Conservation (phyloP, 2,888 invertebrate genomes). For the Lamproptera curius region DNA sequence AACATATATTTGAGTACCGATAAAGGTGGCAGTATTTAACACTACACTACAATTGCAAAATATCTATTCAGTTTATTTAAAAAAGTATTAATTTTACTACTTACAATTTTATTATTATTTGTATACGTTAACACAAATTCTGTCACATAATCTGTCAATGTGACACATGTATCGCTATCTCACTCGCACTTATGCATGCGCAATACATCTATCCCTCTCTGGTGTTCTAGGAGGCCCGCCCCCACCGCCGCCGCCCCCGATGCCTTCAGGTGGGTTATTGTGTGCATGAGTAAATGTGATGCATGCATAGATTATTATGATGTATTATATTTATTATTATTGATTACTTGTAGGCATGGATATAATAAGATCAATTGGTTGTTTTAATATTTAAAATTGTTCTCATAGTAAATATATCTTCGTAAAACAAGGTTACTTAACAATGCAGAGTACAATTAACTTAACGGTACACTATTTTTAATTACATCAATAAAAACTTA, state of each 20-base stretch:
- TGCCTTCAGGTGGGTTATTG: slow-evolving; percentile 32
- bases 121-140: slow-evolving; percentile 10
- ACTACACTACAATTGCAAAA: neutral
- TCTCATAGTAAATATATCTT: too few species aligned
- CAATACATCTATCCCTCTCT: slow-evolving; percentile 18
- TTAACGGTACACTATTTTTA: too few species aligned
- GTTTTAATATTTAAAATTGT: too few species aligned
- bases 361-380: neutral
- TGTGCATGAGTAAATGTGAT: neutral
- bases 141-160: slow-evolving; percentile 5
- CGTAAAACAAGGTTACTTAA: neutral
- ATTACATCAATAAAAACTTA: neutral
- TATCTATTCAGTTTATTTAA: neutral
- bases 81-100: neutral
- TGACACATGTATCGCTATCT: slow-evolving; percentile 7
- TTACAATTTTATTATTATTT: neutral
- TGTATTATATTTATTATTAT: neutral
- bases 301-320: neutral
- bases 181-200: slow-evolving; percentile 20
- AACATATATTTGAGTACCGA: neutral
- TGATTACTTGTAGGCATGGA: neutral
- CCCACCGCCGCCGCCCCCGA: slow-evolving; percentile 35
- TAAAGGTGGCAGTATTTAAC: neutral
- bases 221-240: slow-evolving; percentile 27
- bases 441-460: too few species aligned